A percentile compares a stretch with the other conserved stretches of the same genome.
Conservation (phyloP, 2,888 invertebrate genomes). For the Cantharis nigra region DNA sequence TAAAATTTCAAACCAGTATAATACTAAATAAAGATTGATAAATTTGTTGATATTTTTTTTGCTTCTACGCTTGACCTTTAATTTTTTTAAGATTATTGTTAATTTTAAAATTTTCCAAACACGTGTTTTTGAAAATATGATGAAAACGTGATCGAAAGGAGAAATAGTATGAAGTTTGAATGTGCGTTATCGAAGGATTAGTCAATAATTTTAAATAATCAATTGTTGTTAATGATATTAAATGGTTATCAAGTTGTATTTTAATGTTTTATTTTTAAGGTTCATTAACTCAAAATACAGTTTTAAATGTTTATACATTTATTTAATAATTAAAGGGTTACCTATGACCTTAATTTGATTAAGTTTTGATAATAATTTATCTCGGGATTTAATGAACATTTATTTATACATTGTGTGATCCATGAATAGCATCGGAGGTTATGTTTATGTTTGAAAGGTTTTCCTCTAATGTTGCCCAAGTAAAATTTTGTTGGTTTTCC, state of each 20-base stretch:
- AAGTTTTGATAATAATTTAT: neutral
- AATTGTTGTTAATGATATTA: neutral
- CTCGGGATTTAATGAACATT: neutral
- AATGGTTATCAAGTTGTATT: neutral
- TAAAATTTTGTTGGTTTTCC: neutral
- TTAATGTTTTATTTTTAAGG: neutral
- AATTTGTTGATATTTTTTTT: neutral
- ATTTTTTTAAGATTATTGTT: neutral
- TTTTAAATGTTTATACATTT: neutral
- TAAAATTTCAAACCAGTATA: neutral
- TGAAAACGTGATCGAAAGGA: neutral
- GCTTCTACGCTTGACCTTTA: neutral
- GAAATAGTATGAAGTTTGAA: neutral
- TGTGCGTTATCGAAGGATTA: neutral
- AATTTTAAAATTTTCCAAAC: neutral
- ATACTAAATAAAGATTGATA: neutral
- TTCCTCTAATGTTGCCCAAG: neutral
- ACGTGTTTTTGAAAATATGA: neutral
- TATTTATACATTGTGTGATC: neutral
- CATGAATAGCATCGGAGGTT: neutral
- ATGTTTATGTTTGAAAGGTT: neutral
- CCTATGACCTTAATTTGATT: conserved; percentile 3
- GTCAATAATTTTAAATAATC: neutral
- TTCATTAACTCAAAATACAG: neutral
- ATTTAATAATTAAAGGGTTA: neutral